Conservation (phyloP, 2,797 vertebrate genomes). For the Loris lydekkerianus region DNA sequence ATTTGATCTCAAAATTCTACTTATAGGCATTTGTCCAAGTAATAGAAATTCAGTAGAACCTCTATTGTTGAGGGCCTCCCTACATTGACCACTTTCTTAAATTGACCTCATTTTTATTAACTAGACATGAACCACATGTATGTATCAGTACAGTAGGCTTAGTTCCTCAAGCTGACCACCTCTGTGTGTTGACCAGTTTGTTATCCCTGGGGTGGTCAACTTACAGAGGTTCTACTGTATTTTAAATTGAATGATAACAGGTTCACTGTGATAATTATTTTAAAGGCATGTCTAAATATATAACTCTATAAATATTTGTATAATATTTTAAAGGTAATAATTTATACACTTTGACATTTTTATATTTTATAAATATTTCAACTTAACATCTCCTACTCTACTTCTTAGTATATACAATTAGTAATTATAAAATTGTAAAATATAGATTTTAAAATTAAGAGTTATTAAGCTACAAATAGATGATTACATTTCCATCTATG, state of each 20-base stretch:
- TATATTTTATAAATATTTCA: constrained; percentile 26
- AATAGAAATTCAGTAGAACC: too few species aligned
- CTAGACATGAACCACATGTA: too few species aligned
- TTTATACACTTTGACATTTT: constrained; percentile 22
- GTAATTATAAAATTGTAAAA: constrained; percentile 10
- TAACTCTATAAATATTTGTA: constrained; percentile 42
- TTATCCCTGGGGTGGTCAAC: too few species aligned
- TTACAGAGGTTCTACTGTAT: too few species aligned
- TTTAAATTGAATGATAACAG: neutral
- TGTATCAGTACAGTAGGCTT: too few species aligned
- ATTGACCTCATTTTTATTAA: too few species aligned
- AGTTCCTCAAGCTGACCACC: too few species aligned
- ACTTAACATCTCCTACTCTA: neutral
- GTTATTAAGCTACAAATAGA: neutral
- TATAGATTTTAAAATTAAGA: constrained; percentile 10
- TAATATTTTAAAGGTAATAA: neutral
- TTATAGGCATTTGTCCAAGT: too few species aligned
- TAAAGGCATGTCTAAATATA: neutral
- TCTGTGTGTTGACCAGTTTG: too few species aligned
- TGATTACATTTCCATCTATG: neutral
- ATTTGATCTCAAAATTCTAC: too few species aligned
- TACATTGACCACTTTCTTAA: too few species aligned
- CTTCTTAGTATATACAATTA: neutral
- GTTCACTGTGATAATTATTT: constrained; percentile 8
- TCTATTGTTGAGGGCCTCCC: too few species aligned